phyloP scores from a whole-genome alignment of 1,140 invertebrate genomes.

The Drosophila erecta region DNA sequence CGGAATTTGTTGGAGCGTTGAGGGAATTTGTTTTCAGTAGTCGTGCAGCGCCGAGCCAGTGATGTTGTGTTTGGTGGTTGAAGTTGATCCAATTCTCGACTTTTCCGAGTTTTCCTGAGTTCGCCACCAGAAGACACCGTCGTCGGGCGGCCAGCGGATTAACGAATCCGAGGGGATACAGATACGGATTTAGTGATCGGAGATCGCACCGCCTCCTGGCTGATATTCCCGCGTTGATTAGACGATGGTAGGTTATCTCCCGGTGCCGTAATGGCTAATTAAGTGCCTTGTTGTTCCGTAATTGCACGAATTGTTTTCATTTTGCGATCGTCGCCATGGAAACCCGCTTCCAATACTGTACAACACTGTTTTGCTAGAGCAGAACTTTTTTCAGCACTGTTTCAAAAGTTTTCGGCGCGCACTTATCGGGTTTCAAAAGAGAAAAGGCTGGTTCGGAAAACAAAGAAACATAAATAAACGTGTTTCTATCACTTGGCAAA shows the following conservation, averaged over 20 bases:
- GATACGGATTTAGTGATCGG: neutral
- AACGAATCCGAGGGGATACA: neutral
- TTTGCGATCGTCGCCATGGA: slow-evolving; percentile 40
- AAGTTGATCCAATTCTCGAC: slow-evolving; percentile 45
- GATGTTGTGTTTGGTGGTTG: slow-evolving; percentile 71
- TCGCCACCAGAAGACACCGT: slow-evolving; percentile 13
- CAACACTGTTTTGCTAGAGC: slow-evolving; percentile 16
- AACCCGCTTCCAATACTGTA: neutral
- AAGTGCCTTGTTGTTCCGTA: slow-evolving; percentile 27
- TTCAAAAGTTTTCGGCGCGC: slow-evolving; percentile 1
- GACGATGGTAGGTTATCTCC: slow-evolving; percentile 43
- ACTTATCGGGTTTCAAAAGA: slow-evolving; percentile 2
- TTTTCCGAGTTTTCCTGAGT: slow-evolving; percentile 2
- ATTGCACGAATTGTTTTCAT: slow-evolving; percentile 38
- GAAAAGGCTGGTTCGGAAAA: neutral
- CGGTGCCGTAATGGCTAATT: slow-evolving; percentile 43
- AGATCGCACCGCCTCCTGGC: neutral
- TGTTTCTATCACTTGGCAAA: neutral
- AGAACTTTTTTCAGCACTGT: slow-evolving; percentile 30
- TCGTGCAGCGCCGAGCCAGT: slow-evolving; percentile 58
- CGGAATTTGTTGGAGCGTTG: slow-evolving; percentile 53
- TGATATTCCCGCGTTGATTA: neutral
- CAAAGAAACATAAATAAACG: neutral
- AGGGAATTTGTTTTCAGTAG: slow-evolving; percentile 58
- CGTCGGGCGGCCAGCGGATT: slow-evolving; percentile 6